Conservation (phyloP, 2,888 invertebrate genomes). For the Zaprionus obscuricornis region DNA sequence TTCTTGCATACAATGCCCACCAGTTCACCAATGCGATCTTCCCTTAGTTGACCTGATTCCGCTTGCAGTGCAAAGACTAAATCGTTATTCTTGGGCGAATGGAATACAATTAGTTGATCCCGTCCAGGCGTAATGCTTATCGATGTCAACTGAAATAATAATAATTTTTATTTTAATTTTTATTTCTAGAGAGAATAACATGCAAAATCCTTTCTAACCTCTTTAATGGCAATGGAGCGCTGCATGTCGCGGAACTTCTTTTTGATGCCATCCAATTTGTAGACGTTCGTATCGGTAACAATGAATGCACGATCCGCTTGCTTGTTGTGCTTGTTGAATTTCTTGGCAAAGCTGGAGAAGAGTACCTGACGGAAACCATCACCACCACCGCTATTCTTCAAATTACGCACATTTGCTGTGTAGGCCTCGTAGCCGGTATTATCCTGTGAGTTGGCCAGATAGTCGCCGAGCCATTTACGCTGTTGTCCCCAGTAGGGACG, state of each 20-base stretch:
- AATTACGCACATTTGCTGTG: slow-evolving; percentile 87
- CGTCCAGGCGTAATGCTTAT: slow-evolving; percentile 93
- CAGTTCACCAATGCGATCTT: slow-evolving; percentile 94
- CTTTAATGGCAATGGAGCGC: slow-evolving; percentile 91
- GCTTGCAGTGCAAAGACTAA: slow-evolving; percentile 90
- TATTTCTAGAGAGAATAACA: background rate
- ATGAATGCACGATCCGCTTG: slow-evolving; percentile 94
- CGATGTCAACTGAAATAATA: slow-evolving; percentile 87
- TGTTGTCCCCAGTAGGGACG: slow-evolving; percentile 89
- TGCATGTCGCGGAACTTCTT: slow-evolving; percentile 94
- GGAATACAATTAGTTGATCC: slow-evolving; percentile 94
- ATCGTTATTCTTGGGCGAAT: slow-evolving; percentile 94
- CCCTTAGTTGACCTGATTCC: slow-evolving; percentile 82
- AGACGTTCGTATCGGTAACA: slow-evolving; percentile 92
- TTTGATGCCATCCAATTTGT: slow-evolving; percentile 91
- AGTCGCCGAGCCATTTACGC: slow-evolving; percentile 93
- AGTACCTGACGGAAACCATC: slow-evolving; percentile 86
- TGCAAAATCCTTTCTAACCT: slow-evolving; percentile 84
- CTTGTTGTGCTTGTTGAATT: slow-evolving; percentile 86
- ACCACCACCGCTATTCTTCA: slow-evolving; percentile 85
- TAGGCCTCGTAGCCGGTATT: slow-evolving; percentile 88
- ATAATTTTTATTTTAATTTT: too few relatives aligned
- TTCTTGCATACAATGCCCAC: slow-evolving; percentile 91
- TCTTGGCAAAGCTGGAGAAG: slow-evolving; percentile 83
- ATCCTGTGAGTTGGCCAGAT: slow-evolving; percentile 88